Evolutionary conservation across 2,797 vertebrate species (phyloP), one percentile per base, ranked within the genome.

Genomic region (Microctenopoma stevenorrisi): DNA sequence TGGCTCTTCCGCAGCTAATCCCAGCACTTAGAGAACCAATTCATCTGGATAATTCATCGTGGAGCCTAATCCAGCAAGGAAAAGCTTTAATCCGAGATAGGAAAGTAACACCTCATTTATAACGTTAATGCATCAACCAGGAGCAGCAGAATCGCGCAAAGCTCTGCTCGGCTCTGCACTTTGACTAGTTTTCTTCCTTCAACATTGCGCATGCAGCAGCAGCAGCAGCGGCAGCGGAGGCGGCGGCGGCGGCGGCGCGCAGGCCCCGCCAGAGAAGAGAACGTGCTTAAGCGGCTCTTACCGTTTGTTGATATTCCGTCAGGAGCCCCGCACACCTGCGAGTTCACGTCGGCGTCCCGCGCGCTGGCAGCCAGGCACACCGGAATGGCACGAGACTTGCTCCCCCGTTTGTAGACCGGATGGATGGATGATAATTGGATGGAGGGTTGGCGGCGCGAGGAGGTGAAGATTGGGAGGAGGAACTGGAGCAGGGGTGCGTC

Each of bases 231-330:
- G 28, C 28, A 30, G 28, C 28, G 28, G 28, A 4, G 5, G 28
- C 28, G 5, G 28, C 28, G 28, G 28, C 30, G 30, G 30, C 37
- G 9, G 37, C 40, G 61, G 53, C 60, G 67, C 58, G 53, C 51
- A 9, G 49, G 15, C 11, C 16, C 55, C 30, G 58, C 60, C 30
- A 22, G 44, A 38, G 43, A 42, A 79, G 16, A 53, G 55, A 72
- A 76, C 54, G 61, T 58, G 68, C 64, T 30, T 38, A 54, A 58
- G 22, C 22, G 49, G 30, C 69, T 79, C 91, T 91, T 92, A 94
- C 93, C 92, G 86, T 78, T 84, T 91, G 92, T 84, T 90, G 92
- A 91, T 90, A 86, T 91, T 91, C 87, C 83, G 86, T 92, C 91
- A 89, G 52, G 72, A 74, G 84, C 53, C 74, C 30, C 81, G 42